Percentiles rank a stretch among this genome's conserved stretches.
These are phyloP conservation scores for Intellagama lesueurii DNA, from an alignment of 2,797 vertebrate species.

Conservation along the genomic window DNA sequence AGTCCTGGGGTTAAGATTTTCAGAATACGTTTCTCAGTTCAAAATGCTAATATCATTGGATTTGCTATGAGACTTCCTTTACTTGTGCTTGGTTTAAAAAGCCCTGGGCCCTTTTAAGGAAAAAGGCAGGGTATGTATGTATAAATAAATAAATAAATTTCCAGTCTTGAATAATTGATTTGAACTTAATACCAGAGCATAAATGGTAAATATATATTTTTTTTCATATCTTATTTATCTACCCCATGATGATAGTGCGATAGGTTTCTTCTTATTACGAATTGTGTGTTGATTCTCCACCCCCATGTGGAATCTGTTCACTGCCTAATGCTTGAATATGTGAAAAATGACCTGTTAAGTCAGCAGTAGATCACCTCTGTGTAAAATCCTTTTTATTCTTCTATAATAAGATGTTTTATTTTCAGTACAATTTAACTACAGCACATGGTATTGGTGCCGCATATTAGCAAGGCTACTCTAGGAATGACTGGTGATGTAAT, in stretches of 20 bases:
- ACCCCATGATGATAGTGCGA: not conserved
- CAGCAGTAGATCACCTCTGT: not conserved
- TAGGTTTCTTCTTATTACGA: not conserved
- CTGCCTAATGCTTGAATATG: not conserved
- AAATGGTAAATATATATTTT: too few species aligned
- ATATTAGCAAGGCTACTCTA: not conserved
- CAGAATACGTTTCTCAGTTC: too few species aligned
- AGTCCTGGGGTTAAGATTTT: too few species aligned
- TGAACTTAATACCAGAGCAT: too few species aligned
- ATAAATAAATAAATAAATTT: too few species aligned
- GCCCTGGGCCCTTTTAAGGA: too few species aligned
- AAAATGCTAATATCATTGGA: too few species aligned
- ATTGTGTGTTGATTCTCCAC: not conserved
- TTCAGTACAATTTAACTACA: conserved; percentile 21
- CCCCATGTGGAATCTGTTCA: not conserved
- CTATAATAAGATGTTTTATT: conserved; percentile 19
- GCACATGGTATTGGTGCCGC: not conserved
- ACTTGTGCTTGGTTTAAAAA: too few species aligned
- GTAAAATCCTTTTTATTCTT: not conserved
- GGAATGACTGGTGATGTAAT: not conserved
- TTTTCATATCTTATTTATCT: too few species aligned
- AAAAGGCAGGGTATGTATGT: too few species aligned
- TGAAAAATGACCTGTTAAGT: conserved; percentile 5
- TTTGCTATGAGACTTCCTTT: too few species aligned
- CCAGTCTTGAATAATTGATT: too few species aligned